Conservation (phyloP, 2,113 vertebrate genomes). For the Neotoma lepida region DNA sequence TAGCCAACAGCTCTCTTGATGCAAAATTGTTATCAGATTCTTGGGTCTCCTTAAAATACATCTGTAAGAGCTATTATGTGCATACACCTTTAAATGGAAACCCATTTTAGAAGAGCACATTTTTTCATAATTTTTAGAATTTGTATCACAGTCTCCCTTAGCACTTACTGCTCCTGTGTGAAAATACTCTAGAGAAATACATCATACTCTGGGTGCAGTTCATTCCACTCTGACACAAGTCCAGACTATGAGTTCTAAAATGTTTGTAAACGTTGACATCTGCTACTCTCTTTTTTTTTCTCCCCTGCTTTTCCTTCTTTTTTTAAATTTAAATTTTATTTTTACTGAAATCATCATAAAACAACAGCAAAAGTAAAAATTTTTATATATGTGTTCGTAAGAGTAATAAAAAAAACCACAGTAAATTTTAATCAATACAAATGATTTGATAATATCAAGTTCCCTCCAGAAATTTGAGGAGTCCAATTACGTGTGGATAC, state of each 20-base stretch:
- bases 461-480: not conserved
- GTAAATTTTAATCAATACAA: not conserved
- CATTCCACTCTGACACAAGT: not conserved
- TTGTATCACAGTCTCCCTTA: not conserved
- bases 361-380: not conserved
- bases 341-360: not conserved
- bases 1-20: not conserved
- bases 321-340: not conserved
- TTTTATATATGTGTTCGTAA: not conserved
- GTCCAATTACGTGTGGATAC: not conserved
- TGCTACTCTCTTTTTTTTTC: not conserved
- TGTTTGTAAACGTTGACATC: not conserved
- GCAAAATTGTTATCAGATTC: not conserved
- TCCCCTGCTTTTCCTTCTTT: not conserved
- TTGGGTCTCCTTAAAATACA: not conserved
- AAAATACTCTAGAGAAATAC: not conserved
- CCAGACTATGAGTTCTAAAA: not conserved
- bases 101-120: not conserved
- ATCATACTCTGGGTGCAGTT: not conserved
- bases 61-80: not conserved
- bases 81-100: not conserved
- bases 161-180: not conserved
- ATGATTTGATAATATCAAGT: not conserved
- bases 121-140: not conserved
- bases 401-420: not conserved